Conservation (phyloP, 2,113 vertebrate genomes). For the Paralichthys olivaceus region DNA sequence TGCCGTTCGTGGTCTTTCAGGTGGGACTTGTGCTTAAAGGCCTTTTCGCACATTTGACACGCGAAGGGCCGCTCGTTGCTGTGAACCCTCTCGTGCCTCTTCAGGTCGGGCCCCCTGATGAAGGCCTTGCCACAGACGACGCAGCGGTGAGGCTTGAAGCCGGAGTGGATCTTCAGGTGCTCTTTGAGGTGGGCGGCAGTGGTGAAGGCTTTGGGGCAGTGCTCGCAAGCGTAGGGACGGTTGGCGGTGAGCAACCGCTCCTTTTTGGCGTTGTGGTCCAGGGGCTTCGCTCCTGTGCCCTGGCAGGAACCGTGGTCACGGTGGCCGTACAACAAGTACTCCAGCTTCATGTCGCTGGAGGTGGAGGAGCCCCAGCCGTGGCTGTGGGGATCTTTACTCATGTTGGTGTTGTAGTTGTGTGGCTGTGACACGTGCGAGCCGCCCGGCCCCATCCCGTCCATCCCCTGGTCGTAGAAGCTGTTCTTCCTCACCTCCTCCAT, state of each 20-base stretch:
- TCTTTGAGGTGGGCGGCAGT: conserved; percentile 98
- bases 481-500: conserved; percentile 98
- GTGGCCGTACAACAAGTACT: conserved; percentile 96
- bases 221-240: conserved; percentile 95
- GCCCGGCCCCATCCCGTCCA: conserved; percentile 92
- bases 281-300: conserved; percentile 87
- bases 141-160: conserved; percentile 97
- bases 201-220: conserved; percentile 98
- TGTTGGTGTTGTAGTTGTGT: conserved; percentile 92
- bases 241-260: conserved; percentile 96
- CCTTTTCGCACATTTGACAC: conserved; percentile 98
- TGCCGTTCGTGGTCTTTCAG: conserved; percentile 98
- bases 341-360: conserved; percentile 96
- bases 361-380: conserved; percentile 76
- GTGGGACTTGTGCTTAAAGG: conserved; percentile 99
- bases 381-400: conserved; percentile 86
- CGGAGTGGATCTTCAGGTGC: conserved; percentile 98
- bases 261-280: conserved; percentile 93
- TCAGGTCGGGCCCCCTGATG: conserved; percentile 95
- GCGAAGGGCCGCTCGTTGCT: conserved; percentile 97
- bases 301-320: conserved; percentile 95
- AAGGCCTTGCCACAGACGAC: conserved; percentile 98
- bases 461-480: conserved; percentile 97
- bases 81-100: conserved; percentile 97
- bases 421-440: conserved; percentile 92